Conservation (phyloP, 2,888 invertebrate genomes). For the Brachycybe producta region DNA sequence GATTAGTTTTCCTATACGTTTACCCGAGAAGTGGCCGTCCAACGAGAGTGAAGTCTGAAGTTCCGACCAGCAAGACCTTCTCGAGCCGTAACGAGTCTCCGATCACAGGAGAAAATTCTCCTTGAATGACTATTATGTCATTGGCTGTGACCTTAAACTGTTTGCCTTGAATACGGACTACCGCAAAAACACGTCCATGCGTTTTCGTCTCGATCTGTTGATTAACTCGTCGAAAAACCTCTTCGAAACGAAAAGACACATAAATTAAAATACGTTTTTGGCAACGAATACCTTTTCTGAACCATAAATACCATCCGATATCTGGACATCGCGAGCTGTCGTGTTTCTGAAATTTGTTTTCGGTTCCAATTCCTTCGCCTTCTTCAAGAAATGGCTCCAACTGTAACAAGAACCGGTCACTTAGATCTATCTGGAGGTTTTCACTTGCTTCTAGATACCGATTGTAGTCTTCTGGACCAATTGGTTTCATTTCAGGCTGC, state of each 20-base stretch:
- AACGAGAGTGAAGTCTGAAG: slow-evolving; percentile 63
- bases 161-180: slow-evolving; percentile 65
- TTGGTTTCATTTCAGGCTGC: slow-evolving; percentile 7
- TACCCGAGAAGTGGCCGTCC: slow-evolving; percentile 61
- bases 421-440: neutral
- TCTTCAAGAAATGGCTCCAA: neutral
- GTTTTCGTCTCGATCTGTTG: slow-evolving; percentile 42
- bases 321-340: neutral
- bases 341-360: neutral
- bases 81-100: slow-evolving; percentile 68
- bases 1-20: no score
- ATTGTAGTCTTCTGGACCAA: slow-evolving; percentile 8
- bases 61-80: slow-evolving; percentile 65
- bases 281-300: no score
- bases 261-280: neutral
- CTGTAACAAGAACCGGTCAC: neutral
- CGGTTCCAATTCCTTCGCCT: neutral
- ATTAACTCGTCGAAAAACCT: slow-evolving; percentile 51
- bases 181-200: slow-evolving; percentile 59
- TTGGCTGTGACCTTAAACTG: slow-evolving; percentile 73
- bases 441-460: neutral
- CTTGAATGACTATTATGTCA: slow-evolving; percentile 69
- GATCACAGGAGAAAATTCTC: slow-evolving; percentile 61
- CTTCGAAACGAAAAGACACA: slow-evolving; percentile 28
- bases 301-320: neutral